These are phyloP conservation scores for Plebejus anna DNA, from an alignment of 2,888 invertebrate species.

Conservation along the genomic window DNA sequence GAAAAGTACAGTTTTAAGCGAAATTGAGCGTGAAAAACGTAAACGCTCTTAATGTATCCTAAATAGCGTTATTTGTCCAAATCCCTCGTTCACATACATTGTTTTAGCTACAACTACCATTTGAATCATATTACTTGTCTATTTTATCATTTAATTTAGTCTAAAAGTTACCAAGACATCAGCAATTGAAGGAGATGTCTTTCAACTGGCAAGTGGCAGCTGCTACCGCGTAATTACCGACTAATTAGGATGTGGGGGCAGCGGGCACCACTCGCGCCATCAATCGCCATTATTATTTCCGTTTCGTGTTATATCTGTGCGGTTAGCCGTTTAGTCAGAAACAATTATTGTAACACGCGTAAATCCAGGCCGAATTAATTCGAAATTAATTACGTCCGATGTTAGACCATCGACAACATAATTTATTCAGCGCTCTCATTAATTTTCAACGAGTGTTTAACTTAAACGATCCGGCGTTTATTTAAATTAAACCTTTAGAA, in stretches of 20 bases:
- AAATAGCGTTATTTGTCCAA: too few relatives aligned
- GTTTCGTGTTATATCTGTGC: constrained; percentile 65
- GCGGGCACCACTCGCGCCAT: constrained; percentile 60
- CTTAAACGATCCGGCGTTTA: constrained; percentile 32
- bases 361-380: constrained; percentile 69
- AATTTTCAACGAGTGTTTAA: constrained; percentile 58
- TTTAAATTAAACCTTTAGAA: constrained; percentile 36
- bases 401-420: constrained; percentile 43
- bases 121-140: too few relatives aligned
- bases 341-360: constrained; percentile 69
- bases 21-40: too few relatives aligned
- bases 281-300: constrained; percentile 77
- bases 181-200: constrained; percentile 46
- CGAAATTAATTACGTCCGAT: constrained; percentile 60
- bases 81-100: too few relatives aligned
- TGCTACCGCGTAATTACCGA: constrained; percentile 72
- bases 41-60: too few relatives aligned
- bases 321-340: constrained; percentile 61
- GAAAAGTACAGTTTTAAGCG: too few relatives aligned
- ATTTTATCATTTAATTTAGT: not conserved
- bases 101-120: too few relatives aligned
- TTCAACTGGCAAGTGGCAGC: constrained; percentile 42
- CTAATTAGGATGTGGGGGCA: constrained; percentile 75
- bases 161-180: constrained; percentile 40
- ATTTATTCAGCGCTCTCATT: constrained; percentile 43